Evolutionary conservation across 2,797 vertebrate genomes (phyloP).

Genomic region (Rhodeus uyekii): DNA sequence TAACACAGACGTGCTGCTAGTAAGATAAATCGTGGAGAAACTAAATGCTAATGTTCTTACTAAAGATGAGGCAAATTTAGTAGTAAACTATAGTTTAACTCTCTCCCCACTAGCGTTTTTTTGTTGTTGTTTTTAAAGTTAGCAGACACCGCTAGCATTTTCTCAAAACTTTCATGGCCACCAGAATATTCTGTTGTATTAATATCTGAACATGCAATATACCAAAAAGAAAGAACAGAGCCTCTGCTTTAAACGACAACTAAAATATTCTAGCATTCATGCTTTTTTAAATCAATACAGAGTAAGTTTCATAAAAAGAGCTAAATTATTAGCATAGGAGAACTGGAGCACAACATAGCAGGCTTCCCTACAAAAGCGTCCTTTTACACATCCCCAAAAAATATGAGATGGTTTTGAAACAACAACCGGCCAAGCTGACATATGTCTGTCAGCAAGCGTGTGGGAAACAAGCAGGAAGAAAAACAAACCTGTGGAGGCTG

Average conservation of each 20-base stretch:
- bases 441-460: constrained; percentile 68
- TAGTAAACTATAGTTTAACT: background rate
- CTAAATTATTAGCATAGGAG: no score
- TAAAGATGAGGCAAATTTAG: background rate
- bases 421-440: constrained; percentile 54
- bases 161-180: background rate
- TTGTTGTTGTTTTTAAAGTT: background rate
- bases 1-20: constrained; percentile 56
- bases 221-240: background rate
- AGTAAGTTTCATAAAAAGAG: no score
- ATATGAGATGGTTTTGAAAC: background rate
- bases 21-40: constrained; percentile 29
- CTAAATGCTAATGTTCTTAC: constrained; percentile 3
- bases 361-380: background rate
- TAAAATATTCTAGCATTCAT: background rate
- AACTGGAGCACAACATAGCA: background rate
- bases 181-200: background rate
- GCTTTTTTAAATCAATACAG: no score
- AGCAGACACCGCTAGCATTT: background rate
- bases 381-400: background rate
- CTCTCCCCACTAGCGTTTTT: background rate
- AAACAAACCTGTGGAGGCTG: constrained; percentile 55
- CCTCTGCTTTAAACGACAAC: background rate
- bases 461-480: constrained; percentile 51
- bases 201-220: background rate